Conservation (phyloP, 2,797 vertebrate genomes). For the Scomberomorus guttatus region DNA sequence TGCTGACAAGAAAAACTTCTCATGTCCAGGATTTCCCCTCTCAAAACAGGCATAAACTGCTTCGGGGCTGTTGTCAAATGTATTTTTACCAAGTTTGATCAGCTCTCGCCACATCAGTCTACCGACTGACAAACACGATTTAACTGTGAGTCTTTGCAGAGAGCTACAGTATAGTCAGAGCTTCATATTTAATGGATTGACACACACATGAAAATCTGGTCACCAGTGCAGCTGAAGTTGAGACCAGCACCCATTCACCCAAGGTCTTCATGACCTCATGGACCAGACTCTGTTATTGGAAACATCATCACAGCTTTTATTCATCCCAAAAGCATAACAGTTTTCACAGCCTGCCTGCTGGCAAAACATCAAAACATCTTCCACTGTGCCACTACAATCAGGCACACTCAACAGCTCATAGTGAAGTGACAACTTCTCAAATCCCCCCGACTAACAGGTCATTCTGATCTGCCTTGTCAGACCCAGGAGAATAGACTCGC, state of each 20-base stretch:
- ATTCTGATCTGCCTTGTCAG: constrained; percentile 22
- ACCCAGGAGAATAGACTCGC: constrained; percentile 9
- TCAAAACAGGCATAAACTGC: neutral
- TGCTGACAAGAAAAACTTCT: constrained; percentile 13
- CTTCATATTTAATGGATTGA: constrained; percentile 17
- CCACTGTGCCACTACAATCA: constrained; percentile 8
- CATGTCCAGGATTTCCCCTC: constrained; percentile 1
- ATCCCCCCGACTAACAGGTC: neutral
- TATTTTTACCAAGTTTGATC: constrained; percentile 15
- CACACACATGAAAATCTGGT: constrained; percentile 18
- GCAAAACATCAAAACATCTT: constrained; percentile 38
- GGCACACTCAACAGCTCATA: constrained; percentile 17
- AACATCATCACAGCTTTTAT: constrained; percentile 24
- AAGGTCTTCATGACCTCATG: neutral
- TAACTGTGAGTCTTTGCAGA: constrained; percentile 24
- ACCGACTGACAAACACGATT: constrained; percentile 19
- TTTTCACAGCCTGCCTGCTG: constrained; percentile 33
- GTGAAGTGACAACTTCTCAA: constrained; percentile 14
- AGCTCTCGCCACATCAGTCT: neutral
- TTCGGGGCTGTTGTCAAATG: neutral
- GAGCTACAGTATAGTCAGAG: neutral
- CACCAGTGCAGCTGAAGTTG: neutral
- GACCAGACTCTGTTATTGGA: constrained; percentile 16
- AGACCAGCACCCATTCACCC: neutral
- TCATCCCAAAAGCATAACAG: constrained; percentile 19